phyloP scores from a whole-genome alignment of 2,113 vertebrate species.

The Centropus unirufus region DNA sequence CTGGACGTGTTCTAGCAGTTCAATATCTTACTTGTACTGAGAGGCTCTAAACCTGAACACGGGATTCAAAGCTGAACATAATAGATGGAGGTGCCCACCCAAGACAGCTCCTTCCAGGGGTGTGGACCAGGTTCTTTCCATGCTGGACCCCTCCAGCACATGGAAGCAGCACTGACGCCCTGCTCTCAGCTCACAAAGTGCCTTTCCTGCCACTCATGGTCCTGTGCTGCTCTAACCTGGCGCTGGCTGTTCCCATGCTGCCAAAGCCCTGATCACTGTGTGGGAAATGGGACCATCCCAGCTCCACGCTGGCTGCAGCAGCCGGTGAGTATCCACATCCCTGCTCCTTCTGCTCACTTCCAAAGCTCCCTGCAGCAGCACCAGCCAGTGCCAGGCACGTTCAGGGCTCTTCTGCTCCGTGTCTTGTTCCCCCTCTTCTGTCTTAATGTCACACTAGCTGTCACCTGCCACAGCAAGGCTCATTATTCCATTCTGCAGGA shows the following conservation, averaged over 20 bases:
- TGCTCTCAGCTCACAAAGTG: rapidly evolving
- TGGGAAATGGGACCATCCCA: neutral
- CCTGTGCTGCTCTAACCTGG: neutral
- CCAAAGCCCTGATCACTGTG: rapidly evolving
- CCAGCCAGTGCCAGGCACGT: neutral
- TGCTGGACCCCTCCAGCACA: neutral
- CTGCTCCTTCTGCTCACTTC: neutral
- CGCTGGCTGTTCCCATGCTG: rapidly evolving
- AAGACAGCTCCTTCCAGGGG: neutral
- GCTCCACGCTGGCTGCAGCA: neutral
- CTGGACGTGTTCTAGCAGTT: too few relatives aligned
- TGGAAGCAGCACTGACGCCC: too few relatives aligned
- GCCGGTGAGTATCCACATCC: neutral
- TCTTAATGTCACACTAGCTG: neutral
- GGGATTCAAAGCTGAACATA: too few relatives aligned
- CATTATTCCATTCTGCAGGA: neutral
- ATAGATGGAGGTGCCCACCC: neutral
- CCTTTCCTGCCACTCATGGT: neutral
- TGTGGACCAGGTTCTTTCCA: neutral
- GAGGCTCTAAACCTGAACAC: too few relatives aligned
- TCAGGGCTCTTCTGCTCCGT: neutral
- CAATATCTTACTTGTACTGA: too few relatives aligned
- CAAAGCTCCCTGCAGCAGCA: neutral
- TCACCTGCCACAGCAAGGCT: neutral
- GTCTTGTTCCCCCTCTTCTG: neutral